These are phyloP conservation scores for Lymantria dispar DNA, from an alignment of 2,888 invertebrate species.

Conservation along the genomic window DNA sequence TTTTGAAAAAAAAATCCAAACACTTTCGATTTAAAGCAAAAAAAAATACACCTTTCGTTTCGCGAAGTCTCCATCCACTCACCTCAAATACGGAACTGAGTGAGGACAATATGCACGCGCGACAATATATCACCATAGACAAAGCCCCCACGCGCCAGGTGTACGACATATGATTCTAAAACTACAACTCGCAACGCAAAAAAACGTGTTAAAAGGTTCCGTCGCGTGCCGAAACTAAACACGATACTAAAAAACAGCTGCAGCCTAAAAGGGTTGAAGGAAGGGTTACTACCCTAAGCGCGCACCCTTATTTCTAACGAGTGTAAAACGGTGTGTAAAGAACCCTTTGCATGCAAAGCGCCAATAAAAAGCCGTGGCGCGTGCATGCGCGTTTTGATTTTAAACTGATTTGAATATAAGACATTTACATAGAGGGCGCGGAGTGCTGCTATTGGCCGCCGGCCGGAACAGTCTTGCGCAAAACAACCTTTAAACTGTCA, in stretches of 20 bases:
- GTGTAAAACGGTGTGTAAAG: conserved; percentile 19
- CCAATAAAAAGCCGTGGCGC: conserved; percentile 73
- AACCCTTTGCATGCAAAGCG: conserved; percentile 65
- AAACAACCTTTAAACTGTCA: conserved; percentile 51
- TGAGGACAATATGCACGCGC: conserved; percentile 1
- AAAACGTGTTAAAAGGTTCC: conserved; percentile 51
- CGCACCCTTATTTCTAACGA: conserved; percentile 45
- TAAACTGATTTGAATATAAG: conserved; percentile 80
- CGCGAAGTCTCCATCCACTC: not conserved
- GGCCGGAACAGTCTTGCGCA: conserved; percentile 69
- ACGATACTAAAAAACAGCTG: conserved; percentile 67
- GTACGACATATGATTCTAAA: conserved; percentile 5
- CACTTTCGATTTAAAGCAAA: not conserved
- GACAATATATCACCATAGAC: conserved; percentile 15
- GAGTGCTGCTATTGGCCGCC: conserved; percentile 59
- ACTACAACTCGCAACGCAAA: conserved; percentile 20
- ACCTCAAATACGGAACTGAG: not conserved
- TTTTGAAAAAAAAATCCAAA: too few relatives aligned
- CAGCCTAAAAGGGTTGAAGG: conserved; percentile 64
- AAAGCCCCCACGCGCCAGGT: conserved; percentile 2
- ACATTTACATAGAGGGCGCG: conserved; percentile 68
- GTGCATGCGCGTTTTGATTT: conserved; percentile 80
- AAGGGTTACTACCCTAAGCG: conserved; percentile 60
- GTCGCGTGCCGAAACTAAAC: conserved; percentile 61
- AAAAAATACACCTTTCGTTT: not conserved